Base-by-base conservation (phyloP, 1,140 invertebrate species). In the Glossosoma conforme region DNA sequence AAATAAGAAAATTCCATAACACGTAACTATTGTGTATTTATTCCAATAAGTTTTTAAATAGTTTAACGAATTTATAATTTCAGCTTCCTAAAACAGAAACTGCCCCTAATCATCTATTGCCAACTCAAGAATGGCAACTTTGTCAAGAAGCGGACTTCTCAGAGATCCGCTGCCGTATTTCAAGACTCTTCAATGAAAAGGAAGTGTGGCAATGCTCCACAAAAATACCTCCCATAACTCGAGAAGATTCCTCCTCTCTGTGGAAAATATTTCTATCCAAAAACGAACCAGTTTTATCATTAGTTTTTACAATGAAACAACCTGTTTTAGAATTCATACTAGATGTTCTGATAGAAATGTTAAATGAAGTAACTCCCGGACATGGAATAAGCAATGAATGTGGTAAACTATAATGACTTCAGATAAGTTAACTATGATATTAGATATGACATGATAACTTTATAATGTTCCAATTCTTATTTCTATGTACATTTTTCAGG, bases 81-180 rank as follows among this genome's bases (percentile, higher is more conserved):
- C 30, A 64, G 63, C 50, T 48, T 15, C 44, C 56, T 17, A 30
- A 45, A n/a, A 59, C 52, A 14, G 43, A 47, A 14, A 44, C 56
- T 59, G 62, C 63, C 4, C 58, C 62, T 9, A 25, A 57, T 20
- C 37, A 44, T 15, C 54, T 66, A 21, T 14, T 65, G 8, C 68
- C 68, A 21, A 58, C 65, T 1, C 49, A 51, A 46, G 54, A 66
- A 38, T 70, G 68, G 68, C 65, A 69, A 54, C 53, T 58, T 28
- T 53, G 61, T 49, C 60, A 64, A 54, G 41, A 68, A n/a, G 38
- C 62, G 18, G 64, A 68, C 45, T 69, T 69, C 54, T 60, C 52
- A 9, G 58, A 61, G 20, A 53, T 68, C 15, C 52, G 63, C 22
- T 30, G 20, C 17, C 44, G 40, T 13, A 35, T 60, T 15, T 50